phyloP scores from a whole-genome alignment of 2,797 vertebrate genomes.

The Enteromius anoplus region DNA sequence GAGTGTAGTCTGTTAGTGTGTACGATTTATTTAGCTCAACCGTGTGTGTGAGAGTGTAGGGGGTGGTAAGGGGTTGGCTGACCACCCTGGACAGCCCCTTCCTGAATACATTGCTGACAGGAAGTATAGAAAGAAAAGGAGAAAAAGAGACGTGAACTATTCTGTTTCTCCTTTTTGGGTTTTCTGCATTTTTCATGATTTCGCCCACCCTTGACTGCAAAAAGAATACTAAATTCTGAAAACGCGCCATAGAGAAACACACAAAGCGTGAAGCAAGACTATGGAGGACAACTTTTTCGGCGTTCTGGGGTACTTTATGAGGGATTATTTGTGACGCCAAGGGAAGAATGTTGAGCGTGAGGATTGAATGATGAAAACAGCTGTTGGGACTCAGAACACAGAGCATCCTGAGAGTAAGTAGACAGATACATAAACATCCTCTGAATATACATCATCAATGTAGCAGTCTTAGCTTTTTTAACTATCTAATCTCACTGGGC shows the following conservation, averaged over 20 bases:
- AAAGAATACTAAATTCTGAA: conserved; percentile 52
- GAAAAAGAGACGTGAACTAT: conserved; percentile 27
- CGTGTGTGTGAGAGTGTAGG: conserved; percentile 11
- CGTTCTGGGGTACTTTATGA: background rate
- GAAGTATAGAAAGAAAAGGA: conserved; percentile 51
- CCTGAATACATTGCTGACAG: conserved; percentile 76
- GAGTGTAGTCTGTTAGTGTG: conserved; percentile 34
- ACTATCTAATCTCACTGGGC: background rate
- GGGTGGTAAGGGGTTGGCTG: conserved; percentile 66
- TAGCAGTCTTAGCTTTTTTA: background rate
- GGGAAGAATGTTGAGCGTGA: conserved; percentile 38
- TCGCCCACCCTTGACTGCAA: conserved; percentile 54
- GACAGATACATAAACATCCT: background rate
- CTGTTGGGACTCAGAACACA: conserved; percentile 39
- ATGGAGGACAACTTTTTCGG: conserved; percentile 28
- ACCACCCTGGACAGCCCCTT: conserved; percentile 86
- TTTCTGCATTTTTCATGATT: conserved; percentile 50
- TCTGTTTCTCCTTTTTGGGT: conserved; percentile 7
- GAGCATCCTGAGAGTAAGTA: conserved; percentile 58
- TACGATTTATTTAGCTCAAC: background rate
- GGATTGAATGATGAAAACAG: conserved; percentile 58
- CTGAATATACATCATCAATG: background rate
- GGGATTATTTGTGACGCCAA: conserved; percentile 32
- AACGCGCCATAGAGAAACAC: conserved; percentile 39
- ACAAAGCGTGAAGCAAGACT: background rate